Evolutionary conservation across 2,113 vertebrate species (phyloP).

Genomic region (Eublepharis macularius): DNA sequence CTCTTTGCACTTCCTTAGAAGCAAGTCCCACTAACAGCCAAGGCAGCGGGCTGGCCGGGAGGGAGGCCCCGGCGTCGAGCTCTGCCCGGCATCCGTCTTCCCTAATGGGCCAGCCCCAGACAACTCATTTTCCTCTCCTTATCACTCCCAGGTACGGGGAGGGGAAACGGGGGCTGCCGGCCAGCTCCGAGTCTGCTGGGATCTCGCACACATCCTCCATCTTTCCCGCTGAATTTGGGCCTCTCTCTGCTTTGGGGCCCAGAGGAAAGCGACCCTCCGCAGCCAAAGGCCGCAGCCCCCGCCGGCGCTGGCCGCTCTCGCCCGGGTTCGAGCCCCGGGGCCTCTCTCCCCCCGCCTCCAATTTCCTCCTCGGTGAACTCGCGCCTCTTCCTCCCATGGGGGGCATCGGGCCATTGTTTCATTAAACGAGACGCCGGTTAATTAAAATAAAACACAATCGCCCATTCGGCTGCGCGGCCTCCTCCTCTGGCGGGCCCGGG

Average conservation of each 20-base stretch:
- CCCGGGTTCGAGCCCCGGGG: not conserved
- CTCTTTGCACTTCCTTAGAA: too few species aligned
- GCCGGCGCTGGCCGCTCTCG: not conserved
- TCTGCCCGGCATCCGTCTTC: not conserved
- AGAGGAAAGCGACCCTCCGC: too few species aligned
- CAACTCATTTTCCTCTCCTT: not conserved
- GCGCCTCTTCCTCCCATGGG: conserved; percentile 1
- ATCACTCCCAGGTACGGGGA: not conserved
- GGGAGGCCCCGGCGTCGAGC: not conserved
- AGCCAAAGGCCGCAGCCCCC: not conserved
- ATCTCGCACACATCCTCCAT: too few species aligned
- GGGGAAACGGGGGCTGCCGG: too few species aligned
- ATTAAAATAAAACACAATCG: conserved; percentile 53
- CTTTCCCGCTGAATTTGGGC: not conserved
- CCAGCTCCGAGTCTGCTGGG: not conserved
- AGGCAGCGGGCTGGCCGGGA: too few species aligned
- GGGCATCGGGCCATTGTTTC: conserved; percentile 42
- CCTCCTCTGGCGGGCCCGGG: conserved; percentile 53
- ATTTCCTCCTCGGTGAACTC: not conserved
- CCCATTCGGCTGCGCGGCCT: conserved; percentile 45
- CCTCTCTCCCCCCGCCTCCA: accelerated
- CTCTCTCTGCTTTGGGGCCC: too few species aligned
- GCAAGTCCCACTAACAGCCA: not conserved
- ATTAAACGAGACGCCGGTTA: conserved; percentile 52
- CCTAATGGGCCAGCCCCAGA: not conserved